Evolutionary conservation across 2,888 invertebrate genomes (phyloP), one percentile per base, ranked within the genome.

Genomic region (Mimumesa dahlbomi): DNA sequence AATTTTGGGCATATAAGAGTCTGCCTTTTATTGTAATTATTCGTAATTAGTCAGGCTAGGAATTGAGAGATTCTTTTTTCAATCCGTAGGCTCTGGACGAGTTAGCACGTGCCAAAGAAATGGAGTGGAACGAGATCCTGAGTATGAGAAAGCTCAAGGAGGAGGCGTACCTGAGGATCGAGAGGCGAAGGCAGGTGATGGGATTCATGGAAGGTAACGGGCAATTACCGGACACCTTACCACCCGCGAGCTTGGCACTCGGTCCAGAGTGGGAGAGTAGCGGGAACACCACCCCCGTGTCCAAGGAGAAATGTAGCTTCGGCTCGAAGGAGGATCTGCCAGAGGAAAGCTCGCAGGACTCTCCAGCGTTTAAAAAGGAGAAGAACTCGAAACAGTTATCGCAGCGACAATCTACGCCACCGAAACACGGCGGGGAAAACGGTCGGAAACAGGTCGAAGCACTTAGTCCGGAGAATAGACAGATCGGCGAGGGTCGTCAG

Each of bases 121-220:
- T 93, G 80, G 96, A 97, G 88, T 95, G 96, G 95, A 96, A 96
- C 87, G 94, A 95, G 66, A 93, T 97, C 56, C 88, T 96, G 11
- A 94, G 95, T 83, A 90, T 96, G 76, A 95, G 95, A 86, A 96
- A 96, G 87, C 92, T 96, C 2, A 96, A 97, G 90, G 95, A 96
- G 84, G 96, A 96, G 85, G 92, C 96, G 18, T 90, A 95, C 50
- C 90, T 94, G 5, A 91, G 96, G 75, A 89, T 96, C 31, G 91
- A 94, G 63, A 91, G 96, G 66, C 92, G 93, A 79, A 93, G 93
- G 81, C 94, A 94, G 81, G 91, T 94, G 1, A 82, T 94, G 83
- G 84, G 85, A 68, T 88, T 83, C 53, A 88, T 89, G 82, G 87
- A 88, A 53, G 85, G 83, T 9, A 86, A 80, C 2, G 48, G 65